Evolutionary conservation across 1,140 invertebrate genomes (phyloP).

Genomic region (Parapsyche elsis): DNA sequence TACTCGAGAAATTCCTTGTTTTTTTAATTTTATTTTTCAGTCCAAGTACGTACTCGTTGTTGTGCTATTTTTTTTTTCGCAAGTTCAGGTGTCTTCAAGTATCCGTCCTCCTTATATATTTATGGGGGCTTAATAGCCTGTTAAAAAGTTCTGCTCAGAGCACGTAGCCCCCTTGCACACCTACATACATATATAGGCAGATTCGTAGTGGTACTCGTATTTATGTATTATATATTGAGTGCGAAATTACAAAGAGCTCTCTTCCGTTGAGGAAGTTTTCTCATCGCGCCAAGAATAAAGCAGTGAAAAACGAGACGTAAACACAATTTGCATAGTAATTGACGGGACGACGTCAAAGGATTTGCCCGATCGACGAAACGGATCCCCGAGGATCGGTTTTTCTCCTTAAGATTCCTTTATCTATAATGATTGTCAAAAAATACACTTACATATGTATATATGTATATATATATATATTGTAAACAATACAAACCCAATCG

Average conservation of each 20-base stretch:
- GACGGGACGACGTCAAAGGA: conserved; percentile 16
- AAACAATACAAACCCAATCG: no score
- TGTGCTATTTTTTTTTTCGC: no score
- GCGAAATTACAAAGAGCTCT: conserved; percentile 2
- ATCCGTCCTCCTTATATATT: conserved; percentile 29
- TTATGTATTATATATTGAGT: background rate
- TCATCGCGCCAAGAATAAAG: conserved; percentile 14
- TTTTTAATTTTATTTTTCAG: no score
- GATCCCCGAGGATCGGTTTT: conserved; percentile 11
- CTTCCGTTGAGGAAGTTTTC: background rate
- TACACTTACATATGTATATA: background rate
- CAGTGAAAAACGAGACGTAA: conserved; percentile 35
- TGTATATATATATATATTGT: background rate
- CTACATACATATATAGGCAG: background rate
- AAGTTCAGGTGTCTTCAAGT: conserved; percentile 24
- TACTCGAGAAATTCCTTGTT: no score
- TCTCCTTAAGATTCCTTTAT: background rate
- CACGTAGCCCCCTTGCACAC: background rate
- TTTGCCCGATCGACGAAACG: conserved; percentile 17
- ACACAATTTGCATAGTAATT: conserved; percentile 41
- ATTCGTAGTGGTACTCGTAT: background rate
- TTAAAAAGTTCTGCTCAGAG: conserved; percentile 23
- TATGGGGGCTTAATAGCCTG: conserved; percentile 33
- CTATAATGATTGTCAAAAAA: background rate
- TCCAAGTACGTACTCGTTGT: no score